Percentiles rank a stretch among this genome's conserved stretches.
These are phyloP conservation scores for Herminia tarsipennalis DNA, from an alignment of 2,888 invertebrate species.

Conservation along the genomic window DNA sequence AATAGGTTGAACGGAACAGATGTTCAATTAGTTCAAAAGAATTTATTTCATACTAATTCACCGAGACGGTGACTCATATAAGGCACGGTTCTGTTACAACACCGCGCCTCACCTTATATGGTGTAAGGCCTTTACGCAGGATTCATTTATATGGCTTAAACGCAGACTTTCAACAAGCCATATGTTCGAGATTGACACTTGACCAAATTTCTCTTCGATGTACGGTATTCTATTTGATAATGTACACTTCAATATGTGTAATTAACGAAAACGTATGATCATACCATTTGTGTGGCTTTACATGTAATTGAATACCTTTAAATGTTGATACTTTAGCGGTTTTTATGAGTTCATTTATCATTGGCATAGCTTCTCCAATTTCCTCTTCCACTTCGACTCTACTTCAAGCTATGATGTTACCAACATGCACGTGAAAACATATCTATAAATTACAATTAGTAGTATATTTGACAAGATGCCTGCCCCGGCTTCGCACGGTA, in stretches of 20 bases:
- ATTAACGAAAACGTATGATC: slow-evolving; percentile 27
- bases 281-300: slow-evolving; percentile 46
- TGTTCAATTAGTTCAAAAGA: slow-evolving; percentile 74
- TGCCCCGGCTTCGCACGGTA: too few species aligned
- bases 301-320: too few species aligned
- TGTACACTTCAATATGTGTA: slow-evolving; percentile 27
- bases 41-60: slow-evolving; percentile 76
- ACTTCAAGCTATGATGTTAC: too few species aligned
- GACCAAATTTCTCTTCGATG: slow-evolving; percentile 72
- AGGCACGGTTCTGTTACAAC: slow-evolving; percentile 72
- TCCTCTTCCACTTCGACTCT: too few species aligned
- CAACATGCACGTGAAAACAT: too few species aligned
- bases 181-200: slow-evolving; percentile 79
- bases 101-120: slow-evolving; percentile 74
- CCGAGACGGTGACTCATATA: slow-evolving; percentile 73
- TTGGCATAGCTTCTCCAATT: too few species aligned
- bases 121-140: slow-evolving; percentile 76
- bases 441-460: too few species aligned
- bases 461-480: too few species aligned
- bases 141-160: slow-evolving; percentile 80
- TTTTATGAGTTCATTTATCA: too few species aligned
- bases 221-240: slow-evolving; percentile 22
- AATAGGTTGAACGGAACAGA: slow-evolving; percentile 61
- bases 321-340: too few species aligned
- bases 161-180: slow-evolving; percentile 80